A percentile compares a stretch with the other conserved stretches of the same genome.
These are phyloP conservation scores for Pteruthius melanotis DNA, from an alignment of 2,113 vertebrate genomes.

Conservation along the genomic window DNA sequence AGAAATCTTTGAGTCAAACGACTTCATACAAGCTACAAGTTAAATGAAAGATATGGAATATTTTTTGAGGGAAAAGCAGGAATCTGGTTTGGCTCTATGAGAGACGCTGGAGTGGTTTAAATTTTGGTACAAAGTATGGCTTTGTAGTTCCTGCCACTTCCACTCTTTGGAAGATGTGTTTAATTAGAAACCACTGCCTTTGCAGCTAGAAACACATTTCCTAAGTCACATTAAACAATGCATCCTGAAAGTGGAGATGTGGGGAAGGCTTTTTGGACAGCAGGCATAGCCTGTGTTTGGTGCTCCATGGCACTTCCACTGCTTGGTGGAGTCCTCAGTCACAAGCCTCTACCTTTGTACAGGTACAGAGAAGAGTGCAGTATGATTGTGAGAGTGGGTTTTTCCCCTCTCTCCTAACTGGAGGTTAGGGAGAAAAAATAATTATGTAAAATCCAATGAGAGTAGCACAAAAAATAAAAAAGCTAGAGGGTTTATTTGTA, in stretches of 20 bases:
- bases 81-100: not conserved
- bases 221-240: not conserved
- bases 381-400: fast-evolving
- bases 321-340: not conserved
- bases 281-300: not conserved
- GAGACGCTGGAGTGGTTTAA: not conserved
- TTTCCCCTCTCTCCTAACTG: not conserved
- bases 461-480: not conserved
- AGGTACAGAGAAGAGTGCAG: not conserved
- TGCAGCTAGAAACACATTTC: not conserved
- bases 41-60: fast-evolving
- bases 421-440: not conserved
- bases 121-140: not conserved
- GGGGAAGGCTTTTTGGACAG: not conserved
- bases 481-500: not conserved
- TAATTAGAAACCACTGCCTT: not conserved
- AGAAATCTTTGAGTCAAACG: not conserved
- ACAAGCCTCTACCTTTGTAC: not conserved
- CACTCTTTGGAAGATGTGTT: not conserved
- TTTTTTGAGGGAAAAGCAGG: not conserved
- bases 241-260: not conserved
- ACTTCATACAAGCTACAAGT: not conserved
- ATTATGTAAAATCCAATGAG: not conserved
- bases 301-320: not conserved
- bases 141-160: not conserved